Percentiles rank a stretch among this genome's conserved stretches.
phyloP scores from a whole-genome alignment of 2,113 vertebrate genomes.

The Myrmecobius fasciatus region DNA sequence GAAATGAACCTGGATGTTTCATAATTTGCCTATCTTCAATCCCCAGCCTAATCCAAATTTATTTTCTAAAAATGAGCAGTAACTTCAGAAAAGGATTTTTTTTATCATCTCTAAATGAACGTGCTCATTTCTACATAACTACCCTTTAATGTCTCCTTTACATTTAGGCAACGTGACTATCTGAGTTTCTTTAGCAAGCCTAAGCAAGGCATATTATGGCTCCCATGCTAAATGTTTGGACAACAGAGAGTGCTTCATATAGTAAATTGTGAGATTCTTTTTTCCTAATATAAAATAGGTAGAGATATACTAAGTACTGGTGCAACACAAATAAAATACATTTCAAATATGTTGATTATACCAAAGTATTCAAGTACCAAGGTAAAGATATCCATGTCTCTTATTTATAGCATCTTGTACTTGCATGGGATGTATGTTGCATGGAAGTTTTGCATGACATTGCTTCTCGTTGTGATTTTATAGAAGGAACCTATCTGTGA shows the following conservation, averaged over 20 bases:
- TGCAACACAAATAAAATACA: neutral
- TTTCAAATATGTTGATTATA: neutral
- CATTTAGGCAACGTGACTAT: neutral
- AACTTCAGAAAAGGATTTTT: neutral
- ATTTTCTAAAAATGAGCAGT: slow-evolving; percentile 47
- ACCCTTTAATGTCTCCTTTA: slow-evolving; percentile 11
- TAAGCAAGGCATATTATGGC: slow-evolving; percentile 17
- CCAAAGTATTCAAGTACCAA: slow-evolving; percentile 22
- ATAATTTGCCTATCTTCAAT: slow-evolving; percentile 43
- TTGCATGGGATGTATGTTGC: no score
- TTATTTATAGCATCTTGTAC: neutral
- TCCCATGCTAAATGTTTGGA: slow-evolving; percentile 20
- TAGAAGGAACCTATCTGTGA: neutral
- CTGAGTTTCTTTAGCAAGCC: slow-evolving; percentile 6
- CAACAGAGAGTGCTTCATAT: neutral
- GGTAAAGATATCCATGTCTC: neutral
- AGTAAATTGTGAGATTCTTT: slow-evolving; percentile 25
- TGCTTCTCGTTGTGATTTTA: neutral
- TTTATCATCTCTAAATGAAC: slow-evolving; percentile 52
- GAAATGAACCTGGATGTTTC: slow-evolving; percentile 41
- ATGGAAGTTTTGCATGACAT: neutral
- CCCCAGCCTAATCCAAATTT: slow-evolving; percentile 26
- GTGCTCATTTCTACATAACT: slow-evolving; percentile 20
- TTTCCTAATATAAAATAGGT: neutral
- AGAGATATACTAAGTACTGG: neutral